Conservation (phyloP, 64 coral and sea anemone genomes). For the Cladopsammia gracilis region DNA sequence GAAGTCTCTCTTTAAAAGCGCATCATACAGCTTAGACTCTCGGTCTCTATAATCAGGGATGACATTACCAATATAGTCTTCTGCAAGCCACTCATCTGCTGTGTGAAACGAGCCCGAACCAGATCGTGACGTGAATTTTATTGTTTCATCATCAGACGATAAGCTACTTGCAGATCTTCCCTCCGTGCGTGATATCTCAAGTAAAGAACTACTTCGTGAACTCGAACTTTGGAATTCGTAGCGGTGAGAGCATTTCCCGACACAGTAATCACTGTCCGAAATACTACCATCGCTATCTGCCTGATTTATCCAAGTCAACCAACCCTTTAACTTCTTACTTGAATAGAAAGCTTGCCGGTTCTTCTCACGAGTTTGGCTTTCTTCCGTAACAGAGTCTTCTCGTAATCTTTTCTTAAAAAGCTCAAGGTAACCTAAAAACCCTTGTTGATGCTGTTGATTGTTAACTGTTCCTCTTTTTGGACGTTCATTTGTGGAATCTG, state of each 20-base stretch:
- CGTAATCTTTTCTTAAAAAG: constrained; percentile 1
- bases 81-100: constrained; percentile 11
- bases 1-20: constrained; percentile 34
- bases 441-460: neutral
- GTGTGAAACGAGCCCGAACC: neutral
- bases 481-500: neutral
- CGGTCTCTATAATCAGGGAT: constrained; percentile 40
- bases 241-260: neutral
- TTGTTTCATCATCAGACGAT: constrained; percentile 11
- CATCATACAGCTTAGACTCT: constrained; percentile 33
- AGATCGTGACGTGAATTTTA: neutral
- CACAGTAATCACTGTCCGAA: neutral
- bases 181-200: neutral
- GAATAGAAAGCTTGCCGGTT: neutral
- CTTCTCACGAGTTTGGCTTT: neutral
- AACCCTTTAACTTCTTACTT: neutral
- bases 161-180: neutral
- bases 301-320: constrained; percentile 5
- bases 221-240: neutral
- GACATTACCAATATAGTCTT: constrained; percentile 9
- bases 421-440: neutral
- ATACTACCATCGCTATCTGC: neutral
- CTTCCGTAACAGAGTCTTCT: neutral
- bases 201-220: neutral
- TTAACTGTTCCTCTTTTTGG: neutral